Evolutionary conservation across 2,797 vertebrate genomes (phyloP), one percentile per base, ranked within the genome.

Genomic region (Danionella dracula): DNA sequence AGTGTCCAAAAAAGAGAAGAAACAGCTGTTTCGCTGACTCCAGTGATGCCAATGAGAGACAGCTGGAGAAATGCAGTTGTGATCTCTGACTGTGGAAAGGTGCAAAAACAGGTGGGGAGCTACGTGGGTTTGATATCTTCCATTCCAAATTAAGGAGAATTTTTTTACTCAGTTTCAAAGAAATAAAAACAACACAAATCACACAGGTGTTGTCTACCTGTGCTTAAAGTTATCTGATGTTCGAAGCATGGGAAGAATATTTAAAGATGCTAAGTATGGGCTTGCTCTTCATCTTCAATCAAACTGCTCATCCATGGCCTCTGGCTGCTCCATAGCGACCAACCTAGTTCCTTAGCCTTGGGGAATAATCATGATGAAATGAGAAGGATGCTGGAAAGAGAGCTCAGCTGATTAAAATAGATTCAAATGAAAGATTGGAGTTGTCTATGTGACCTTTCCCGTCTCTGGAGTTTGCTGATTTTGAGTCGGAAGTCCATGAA

Each of bases 1-100:
- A 53, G 40, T 34, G 44, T 68, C 75, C 71, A 54, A 62, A 68
- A 71, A 44, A 68, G 58, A 32, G 45, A 19, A 44, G 40, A 64
- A 58, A 51, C 65, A 65, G 54, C 60, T 74, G 60, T 19, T 70
- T 76, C 44, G 40, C 32, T 37, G 54, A 32, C 65, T 66, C 4
- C n/a, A n/a, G 49, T 65, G 55, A 71, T 23, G 38, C 23, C 42
- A 53, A 61, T 6, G 19, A 45, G 54, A 73, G 31, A 64, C 68
- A 70, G 66, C 64, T 73, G 64, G 74, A 76, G 68, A 69, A 57
- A 56, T 64, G 68, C 74, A 67, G 64, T 56, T 71, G 71, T 37
- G 54, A 71, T 60, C 57, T 70, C 50, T 70, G 64, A 56, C 67
- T 60, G 31, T 53, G 64, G 44, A 73, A 66, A 76, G 68, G 71